A percentile compares a stretch with the other conserved stretches of the same genome.
Conservation (phyloP, 2,888 invertebrate genomes). For the Malacosoma neustria region DNA sequence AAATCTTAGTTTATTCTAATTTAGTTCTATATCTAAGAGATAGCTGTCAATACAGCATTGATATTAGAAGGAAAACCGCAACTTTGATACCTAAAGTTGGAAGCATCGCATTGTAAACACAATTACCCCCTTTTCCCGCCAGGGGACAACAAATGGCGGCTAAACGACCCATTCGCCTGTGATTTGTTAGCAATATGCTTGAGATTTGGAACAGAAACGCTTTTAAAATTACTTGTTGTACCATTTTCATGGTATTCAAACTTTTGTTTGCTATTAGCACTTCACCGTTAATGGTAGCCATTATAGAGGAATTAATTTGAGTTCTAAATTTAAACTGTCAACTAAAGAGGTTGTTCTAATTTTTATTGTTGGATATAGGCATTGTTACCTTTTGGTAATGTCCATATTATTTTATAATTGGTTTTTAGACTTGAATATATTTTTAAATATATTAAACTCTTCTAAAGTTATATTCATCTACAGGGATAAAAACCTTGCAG, state of each 20-base stretch:
- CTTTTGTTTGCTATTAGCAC: slow-evolving; percentile 22
- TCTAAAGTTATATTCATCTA: too few relatives aligned
- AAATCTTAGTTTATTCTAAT: too few relatives aligned
- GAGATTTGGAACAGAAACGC: slow-evolving; percentile 61
- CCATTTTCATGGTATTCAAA: slow-evolving; percentile 24
- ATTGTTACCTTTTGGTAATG: too few relatives aligned
- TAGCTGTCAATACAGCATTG: too few relatives aligned
- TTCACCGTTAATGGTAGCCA: slow-evolving; percentile 10
- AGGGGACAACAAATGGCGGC: slow-evolving; percentile 62
- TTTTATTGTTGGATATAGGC: too few relatives aligned
- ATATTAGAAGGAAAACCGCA: neutral
- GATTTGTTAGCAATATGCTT: slow-evolving; percentile 74
- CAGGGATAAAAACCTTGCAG: too few relatives aligned
- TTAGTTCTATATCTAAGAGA: too few relatives aligned
- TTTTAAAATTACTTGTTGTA: slow-evolving; percentile 43
- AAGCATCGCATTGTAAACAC: slow-evolving; percentile 32
- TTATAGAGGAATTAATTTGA: slow-evolving; percentile 7
- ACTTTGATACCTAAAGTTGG: neutral
- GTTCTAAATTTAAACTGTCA: neutral
- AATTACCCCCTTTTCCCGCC: slow-evolving; percentile 46
- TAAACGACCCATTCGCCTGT: slow-evolving; percentile 71
- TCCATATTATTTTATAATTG: too few relatives aligned
- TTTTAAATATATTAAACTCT: too few relatives aligned
- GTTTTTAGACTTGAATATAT: too few relatives aligned
- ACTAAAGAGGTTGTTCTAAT: neutral